Evolutionary conservation across 1,140 invertebrate species (phyloP), one percentile per base, ranked within the genome.

Genomic region (Apis laboriosa): DNA sequence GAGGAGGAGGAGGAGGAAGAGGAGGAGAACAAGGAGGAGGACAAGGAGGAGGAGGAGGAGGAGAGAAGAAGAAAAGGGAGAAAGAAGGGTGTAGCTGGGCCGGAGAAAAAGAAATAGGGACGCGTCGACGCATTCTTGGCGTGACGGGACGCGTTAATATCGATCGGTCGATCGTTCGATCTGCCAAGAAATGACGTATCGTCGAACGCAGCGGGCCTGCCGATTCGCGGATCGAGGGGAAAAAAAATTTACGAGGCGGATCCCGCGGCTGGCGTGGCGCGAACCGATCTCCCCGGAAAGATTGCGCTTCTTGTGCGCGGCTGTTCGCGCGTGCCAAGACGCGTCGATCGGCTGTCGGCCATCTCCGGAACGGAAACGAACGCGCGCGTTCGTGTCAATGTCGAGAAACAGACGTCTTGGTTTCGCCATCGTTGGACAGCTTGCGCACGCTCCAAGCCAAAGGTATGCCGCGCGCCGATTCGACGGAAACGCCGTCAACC

Each of bases 141-240:
- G 73, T 88, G 87, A 88, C 86, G 63, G 79, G 84, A 83, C 72
- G 76, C 84, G 87, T 88, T 88, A 88, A 88, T 88, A 85, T 78
- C 80, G 80, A 85, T 82, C 71, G 61, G 77, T n/a, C 55, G 66
- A 72, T 80, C 77, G 77, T 75, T 56, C 70, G 77, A 87, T 88
- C 86, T 56, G 83, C 76, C 87, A 80, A 85, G 86, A 88, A 88
- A 88, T 88, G 86, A 88, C 84, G 63, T 88, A 88, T 88, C 80
- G 86, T 56, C 84, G 84, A 68, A 84, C 67, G 74, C 77, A 76
- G 84, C 63, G 63, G 77, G 73, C 76, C 78, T 82, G 79, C 87
- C 86, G 86, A 88, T 88, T 88, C 84, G 76, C 75, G 80, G 75
- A 56, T 74, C 58, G 66, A 34, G n/a, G 24, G 24, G 79, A 83